These are phyloP conservation scores for Gasteruption jaculator DNA, from an alignment of 2,888 invertebrate species.

Conservation along the genomic window DNA sequence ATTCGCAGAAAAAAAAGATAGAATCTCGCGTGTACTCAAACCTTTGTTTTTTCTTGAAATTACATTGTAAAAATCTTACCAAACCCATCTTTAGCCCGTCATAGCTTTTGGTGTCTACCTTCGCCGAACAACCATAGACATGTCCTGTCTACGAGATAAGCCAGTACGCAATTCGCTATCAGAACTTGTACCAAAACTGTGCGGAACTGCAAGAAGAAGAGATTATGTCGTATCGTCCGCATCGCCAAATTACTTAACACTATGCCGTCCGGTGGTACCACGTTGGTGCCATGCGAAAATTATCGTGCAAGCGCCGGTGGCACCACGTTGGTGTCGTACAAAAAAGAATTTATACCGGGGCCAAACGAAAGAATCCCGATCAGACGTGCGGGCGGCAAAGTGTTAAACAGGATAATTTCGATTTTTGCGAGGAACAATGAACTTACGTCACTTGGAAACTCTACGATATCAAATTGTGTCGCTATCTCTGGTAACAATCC, in stretches of 20 bases:
- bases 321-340: too few species aligned
- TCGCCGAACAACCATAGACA: constrained; percentile 86
- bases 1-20: too few species aligned
- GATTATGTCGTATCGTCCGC: too few species aligned
- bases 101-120: constrained; percentile 56
- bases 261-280: too few species aligned
- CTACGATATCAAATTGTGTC: constrained; percentile 90
- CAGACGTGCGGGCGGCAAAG: too few species aligned
- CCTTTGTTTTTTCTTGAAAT: neutral
- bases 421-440: too few species aligned
- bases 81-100: constrained; percentile 33
- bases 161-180: constrained; percentile 78
- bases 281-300: too few species aligned
- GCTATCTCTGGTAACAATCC: constrained; percentile 83
- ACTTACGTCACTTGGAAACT: constrained; percentile 86
- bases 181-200: constrained; percentile 77
- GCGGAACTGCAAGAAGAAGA: constrained; percentile 75
- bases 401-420: constrained; percentile 3
- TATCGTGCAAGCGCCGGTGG: too few species aligned
- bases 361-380: too few species aligned
- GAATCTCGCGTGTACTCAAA: too few species aligned
- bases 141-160: constrained; percentile 78
- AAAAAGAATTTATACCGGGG: too few species aligned
- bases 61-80: constrained; percentile 1
- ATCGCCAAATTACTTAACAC: too few species aligned